Base-by-base conservation (phyloP, 37 sponge, comb jelly and placozoan genomes). In the Cliona cf. orientalis region DNA sequence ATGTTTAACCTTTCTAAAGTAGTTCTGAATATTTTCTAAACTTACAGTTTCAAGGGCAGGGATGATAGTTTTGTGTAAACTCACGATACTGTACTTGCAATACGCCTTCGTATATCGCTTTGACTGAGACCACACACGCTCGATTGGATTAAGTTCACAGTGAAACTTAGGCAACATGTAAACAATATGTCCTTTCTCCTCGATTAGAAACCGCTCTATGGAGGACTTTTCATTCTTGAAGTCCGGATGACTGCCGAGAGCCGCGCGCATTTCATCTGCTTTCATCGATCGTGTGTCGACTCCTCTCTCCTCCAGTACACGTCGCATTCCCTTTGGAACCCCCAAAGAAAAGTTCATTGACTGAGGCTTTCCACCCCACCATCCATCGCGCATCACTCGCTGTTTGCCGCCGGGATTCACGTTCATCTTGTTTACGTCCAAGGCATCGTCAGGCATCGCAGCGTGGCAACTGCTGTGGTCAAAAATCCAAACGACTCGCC, bases 111-210 rank as follows among this genome's bases (percentile, higher is more conserved):
- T 38, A 46, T 46, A 71, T 2, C 38, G 42, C 49, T 77, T 71
- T 25, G 79, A 49, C 40, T 78, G 49, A 25, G 65, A 72, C 86
- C 79, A 86, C 14, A 78, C 73, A 40, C 75, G 40, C 28, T 83
- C 75, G 29, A 74, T 73, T 21, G 75, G 75, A 58, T 83, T 83
- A n/a, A 78, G 79, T 43, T 78, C 79, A 61, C 72, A 46, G 28
- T 86, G 86, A 69, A 43, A 86, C 55, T 86, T 84, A 5, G 86
- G 86, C 23, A 84, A 34, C 66, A 86, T 63, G 65, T 78, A 78
- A 1, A 42, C 32, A 38, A 75, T 74, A 40, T 84, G 76, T 40
- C 46, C 45, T 0, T 56, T 37, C 29, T 84, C 76, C 23, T 57
- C 75, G 41, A 7, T 11, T 57, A 81, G 35, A 22, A 53, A 75